Evolutionary conservation across 2,797 vertebrate genomes (phyloP).

Genomic region (Fringilla coelebs): DNA sequence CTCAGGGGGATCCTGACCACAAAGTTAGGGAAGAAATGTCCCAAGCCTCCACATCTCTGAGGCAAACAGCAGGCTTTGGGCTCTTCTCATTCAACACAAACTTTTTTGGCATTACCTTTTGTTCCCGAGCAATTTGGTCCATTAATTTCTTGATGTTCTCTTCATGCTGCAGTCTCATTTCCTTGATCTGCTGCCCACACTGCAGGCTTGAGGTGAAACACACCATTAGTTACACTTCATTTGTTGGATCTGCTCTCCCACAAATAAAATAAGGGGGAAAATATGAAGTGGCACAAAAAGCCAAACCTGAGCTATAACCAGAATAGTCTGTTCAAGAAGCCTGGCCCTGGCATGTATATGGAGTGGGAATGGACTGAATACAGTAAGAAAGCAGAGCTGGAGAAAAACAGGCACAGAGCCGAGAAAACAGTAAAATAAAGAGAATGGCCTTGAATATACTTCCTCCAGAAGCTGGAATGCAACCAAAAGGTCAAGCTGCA

Average conservation of each 20-base stretch:
- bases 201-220: conserved; percentile 85
- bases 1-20: not conserved
- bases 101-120: conserved; percentile 65
- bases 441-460: not conserved
- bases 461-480: conserved; percentile 2
- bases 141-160: conserved; percentile 84
- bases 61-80: not conserved
- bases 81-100: not conserved
- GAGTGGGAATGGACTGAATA: not conserved
- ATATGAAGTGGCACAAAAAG: not conserved
- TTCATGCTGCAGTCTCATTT: conserved; percentile 90
- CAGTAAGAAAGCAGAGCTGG: not conserved
- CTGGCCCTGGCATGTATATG: not conserved
- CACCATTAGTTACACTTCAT: conserved; percentile 18
- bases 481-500: not conserved
- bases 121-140: conserved; percentile 70
- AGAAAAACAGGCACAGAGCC: not conserved
- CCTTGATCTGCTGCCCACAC: conserved; percentile 93
- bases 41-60: not conserved
- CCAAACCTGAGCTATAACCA: not conserved
- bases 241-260: not conserved
- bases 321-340: not conserved
- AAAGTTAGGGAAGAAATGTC: not conserved
- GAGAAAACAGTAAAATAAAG: not conserved
- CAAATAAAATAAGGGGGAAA: not conserved